phyloP scores from a whole-genome alignment of 2,113 vertebrate species.

The Oceanites oceanicus region DNA sequence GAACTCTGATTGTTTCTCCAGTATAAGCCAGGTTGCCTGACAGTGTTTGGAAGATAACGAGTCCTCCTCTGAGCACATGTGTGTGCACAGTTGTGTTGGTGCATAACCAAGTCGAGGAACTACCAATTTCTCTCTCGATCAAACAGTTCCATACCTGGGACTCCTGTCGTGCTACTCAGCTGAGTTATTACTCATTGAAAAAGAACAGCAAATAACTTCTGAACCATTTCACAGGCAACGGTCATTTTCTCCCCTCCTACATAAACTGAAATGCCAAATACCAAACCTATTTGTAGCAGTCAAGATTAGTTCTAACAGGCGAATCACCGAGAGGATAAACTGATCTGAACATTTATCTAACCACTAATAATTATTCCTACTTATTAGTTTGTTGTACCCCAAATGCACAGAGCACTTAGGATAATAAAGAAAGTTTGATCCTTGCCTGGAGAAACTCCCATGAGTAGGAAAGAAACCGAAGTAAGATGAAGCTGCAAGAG shows the following conservation, averaged over 20 bases:
- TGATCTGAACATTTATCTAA: neutral
- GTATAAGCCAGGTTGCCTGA: neutral
- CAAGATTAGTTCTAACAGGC: neutral
- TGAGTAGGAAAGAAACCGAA: neutral
- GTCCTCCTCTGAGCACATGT: neutral
- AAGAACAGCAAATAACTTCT: conserved; percentile 44
- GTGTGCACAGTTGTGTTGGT: neutral
- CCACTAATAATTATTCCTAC: neutral
- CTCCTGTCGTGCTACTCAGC: neutral
- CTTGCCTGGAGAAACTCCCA: neutral
- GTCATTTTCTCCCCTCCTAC: conserved; percentile 23
- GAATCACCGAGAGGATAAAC: neutral
- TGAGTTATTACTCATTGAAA: conserved; percentile 29
- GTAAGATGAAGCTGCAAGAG: neutral
- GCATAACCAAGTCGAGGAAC: neutral
- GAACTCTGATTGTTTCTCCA: neutral
- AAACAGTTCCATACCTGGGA: neutral
- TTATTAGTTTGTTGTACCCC: neutral
- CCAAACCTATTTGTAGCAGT: conserved; percentile 46
- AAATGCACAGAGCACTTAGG: neutral
- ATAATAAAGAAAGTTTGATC: neutral
- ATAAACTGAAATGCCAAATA: conserved; percentile 48
- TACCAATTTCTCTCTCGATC: neutral
- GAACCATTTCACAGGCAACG: neutral
- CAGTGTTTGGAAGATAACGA: neutral